Evolutionary conservation across 2,797 vertebrate species (phyloP), one percentile per base, ranked within the genome.

Genomic region (Molossus alvarezi): DNA sequence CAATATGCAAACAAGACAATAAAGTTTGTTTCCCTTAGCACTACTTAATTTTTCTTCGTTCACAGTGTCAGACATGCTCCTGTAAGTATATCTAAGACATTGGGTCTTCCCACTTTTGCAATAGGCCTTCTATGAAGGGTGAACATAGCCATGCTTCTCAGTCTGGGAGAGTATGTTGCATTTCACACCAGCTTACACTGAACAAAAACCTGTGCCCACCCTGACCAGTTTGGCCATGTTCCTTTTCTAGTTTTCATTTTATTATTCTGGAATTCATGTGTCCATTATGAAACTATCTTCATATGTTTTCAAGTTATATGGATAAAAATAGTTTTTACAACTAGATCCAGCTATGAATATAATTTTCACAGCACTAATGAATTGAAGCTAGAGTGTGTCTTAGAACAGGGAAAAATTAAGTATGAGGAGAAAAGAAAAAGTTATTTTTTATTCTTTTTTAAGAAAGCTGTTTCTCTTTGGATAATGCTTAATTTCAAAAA

Each of bases 211-310:
- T 71, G 45, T 75, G 33, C 18, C 23, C 1, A 0, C 58, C 21
- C 13, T 62, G 17, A 55, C 37, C 23, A 7, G n/a, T 58, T 82
- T 15, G 79, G 20, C 53, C 71, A 14, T 12, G 0, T 58, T 80
- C 71, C 23, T 88, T 79, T 87, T 53, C 37, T 60, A 87, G 53
- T 8, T 72, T 93, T 89, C 48, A 72, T 80, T 90, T 45, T 69
- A 62, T 84, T 53, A 71, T 71, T 76, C n/a, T 29, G 1, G 1
- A 9, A 64, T 76, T 77, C n/a, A 90, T 71, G 20, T 18, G 27
- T 79, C 27, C 57, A 67, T 51, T 23, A 20, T 76, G 17, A 89
- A 86, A 77, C 85, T 0, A 5, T 13, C 8, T 69, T 48, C 17
- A 58, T 17, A 48, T 23, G 13, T 64, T 90, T 94, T 88, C 6